A percentile compares a stretch with the other conserved stretches of the same genome.
Conservation (phyloP, 2,113 vertebrate species). For the Cryptoleucopteryx plumbea region DNA sequence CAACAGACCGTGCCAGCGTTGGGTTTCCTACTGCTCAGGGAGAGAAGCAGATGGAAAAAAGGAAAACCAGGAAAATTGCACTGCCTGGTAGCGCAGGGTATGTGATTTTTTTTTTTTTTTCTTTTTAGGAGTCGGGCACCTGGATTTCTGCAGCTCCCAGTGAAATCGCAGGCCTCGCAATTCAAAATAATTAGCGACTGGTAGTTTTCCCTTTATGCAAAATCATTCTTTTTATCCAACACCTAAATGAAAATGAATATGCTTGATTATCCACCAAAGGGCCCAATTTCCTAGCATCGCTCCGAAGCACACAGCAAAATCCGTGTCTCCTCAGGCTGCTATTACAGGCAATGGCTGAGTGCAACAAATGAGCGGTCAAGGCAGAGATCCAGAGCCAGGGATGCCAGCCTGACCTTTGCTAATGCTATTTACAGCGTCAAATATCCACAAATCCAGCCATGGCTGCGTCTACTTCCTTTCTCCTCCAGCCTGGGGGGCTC, state of each 20-base stretch:
- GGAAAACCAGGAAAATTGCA: background rate
- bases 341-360: background rate
- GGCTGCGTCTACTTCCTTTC: background rate
- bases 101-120: background rate
- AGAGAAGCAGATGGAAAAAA: constrained; percentile 21
- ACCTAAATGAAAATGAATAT: constrained; percentile 68
- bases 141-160: constrained; percentile 64
- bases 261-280: constrained; percentile 65
- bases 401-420: constrained; percentile 4
- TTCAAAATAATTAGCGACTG: constrained; percentile 57
- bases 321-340: background rate
- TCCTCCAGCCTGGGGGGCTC: background rate
- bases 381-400: background rate
- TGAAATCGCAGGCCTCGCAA: constrained; percentile 47
- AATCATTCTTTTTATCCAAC: constrained; percentile 66
- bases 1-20: rapidly evolving
- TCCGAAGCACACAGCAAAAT: constrained; percentile 15
- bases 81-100: background rate
- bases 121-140: constrained; percentile 30
- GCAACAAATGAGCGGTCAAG: background rate
- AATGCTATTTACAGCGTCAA: background rate
- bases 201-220: constrained; percentile 63
- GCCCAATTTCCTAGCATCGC: constrained; percentile 25
- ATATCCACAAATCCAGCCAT: background rate
- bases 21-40: background rate